A percentile compares a stretch with the other conserved stretches of the same genome.
Conservation (phyloP, 1,140 invertebrate species). For the Drosophila funebris region DNA sequence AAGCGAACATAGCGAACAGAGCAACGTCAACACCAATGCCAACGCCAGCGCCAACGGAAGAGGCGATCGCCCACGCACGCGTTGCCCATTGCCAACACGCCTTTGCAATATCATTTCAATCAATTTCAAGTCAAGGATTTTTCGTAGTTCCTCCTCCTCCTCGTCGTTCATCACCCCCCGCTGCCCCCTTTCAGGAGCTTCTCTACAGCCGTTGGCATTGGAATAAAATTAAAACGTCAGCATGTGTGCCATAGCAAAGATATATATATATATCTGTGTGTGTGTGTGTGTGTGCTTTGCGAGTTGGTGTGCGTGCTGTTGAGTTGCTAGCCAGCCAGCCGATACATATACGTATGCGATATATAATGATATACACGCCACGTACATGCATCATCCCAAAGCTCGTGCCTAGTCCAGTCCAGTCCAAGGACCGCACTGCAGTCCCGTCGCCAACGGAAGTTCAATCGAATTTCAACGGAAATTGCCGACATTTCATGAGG, state of each 20-base stretch:
- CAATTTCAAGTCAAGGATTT: constrained; percentile 77
- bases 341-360: constrained; percentile 11
- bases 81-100: constrained; percentile 57
- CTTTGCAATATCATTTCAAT: constrained; percentile 80
- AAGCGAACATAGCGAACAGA: not conserved
- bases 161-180: too few relatives aligned
- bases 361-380: constrained; percentile 80
- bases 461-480: constrained; percentile 83
- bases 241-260: too few relatives aligned
- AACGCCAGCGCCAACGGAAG: not conserved
- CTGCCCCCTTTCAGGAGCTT: not conserved
- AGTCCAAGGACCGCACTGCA: constrained; percentile 25
- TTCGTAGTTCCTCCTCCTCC: constrained; percentile 13
- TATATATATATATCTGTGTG: too few relatives aligned
- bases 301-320: constrained; percentile 18
- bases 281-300: too few relatives aligned
- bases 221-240: constrained; percentile 83
- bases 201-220: constrained; percentile 26
- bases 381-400: constrained; percentile 68
- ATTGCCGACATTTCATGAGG: constrained; percentile 83
- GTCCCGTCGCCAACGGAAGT: constrained; percentile 54
- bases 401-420: constrained; percentile 60
- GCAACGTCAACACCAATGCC: not conserved
- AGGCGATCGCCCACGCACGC: constrained; percentile 47
- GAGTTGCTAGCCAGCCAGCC: constrained; percentile 41